Evolutionary conservation across 1,140 invertebrate genomes (phyloP).

Genomic region (Colletes gigas): DNA sequence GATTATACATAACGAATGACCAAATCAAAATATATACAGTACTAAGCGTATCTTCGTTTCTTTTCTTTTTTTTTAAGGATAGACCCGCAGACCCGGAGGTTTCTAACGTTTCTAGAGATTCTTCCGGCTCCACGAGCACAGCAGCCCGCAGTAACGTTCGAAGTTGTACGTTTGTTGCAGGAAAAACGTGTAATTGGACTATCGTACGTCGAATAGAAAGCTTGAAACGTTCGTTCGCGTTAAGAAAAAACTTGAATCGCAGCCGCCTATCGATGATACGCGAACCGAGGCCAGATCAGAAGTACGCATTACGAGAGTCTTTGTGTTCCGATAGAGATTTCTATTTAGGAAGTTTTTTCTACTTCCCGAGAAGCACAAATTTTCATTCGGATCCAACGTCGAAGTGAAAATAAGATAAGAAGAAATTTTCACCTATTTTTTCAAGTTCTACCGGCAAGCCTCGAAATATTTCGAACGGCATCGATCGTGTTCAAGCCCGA

Average conservation of each 20-base stretch:
- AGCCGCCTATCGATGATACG: too few relatives aligned
- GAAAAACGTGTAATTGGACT: conserved; percentile 30
- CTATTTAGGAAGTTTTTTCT: too few relatives aligned
- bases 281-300: too few relatives aligned
- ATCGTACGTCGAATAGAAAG: background rate
- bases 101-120: conserved; percentile 36
- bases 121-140: conserved; percentile 18
- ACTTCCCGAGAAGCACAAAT: too few relatives aligned
- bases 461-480: too few relatives aligned
- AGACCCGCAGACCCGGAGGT: conserved; percentile 21
- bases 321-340: too few relatives aligned
- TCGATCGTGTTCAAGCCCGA: too few relatives aligned
- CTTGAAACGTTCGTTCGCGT: background rate
- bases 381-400: background rate
- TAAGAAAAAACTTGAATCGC: too few relatives aligned
- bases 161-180: conserved; percentile 11
- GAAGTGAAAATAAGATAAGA: too few relatives aligned
- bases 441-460: too few relatives aligned
- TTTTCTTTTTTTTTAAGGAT: conserved; percentile 30
- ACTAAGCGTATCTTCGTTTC: conserved; percentile 34
- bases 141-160: conserved; percentile 25
- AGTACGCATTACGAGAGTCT: too few relatives aligned
- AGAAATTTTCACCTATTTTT: too few relatives aligned
- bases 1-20: conserved; percentile 50
- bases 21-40: conserved; percentile 57